Percentiles rank a stretch among this genome's conserved stretches.
These are phyloP conservation scores for Muschampia plurimacula DNA, from an alignment of 2,888 invertebrate genomes.

Conservation along the genomic window DNA sequence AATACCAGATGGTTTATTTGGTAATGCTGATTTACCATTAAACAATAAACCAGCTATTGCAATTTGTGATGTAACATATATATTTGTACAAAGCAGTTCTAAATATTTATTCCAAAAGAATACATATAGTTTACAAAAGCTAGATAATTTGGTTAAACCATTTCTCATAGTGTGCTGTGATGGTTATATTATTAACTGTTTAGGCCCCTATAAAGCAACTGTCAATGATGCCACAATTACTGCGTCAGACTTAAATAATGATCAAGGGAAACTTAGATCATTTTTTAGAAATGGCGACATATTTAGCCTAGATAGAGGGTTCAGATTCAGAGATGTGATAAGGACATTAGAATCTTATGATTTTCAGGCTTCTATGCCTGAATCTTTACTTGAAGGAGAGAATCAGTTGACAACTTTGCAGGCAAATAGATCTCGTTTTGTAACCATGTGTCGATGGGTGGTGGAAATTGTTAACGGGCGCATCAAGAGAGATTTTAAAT, in stretches of 20 bases:
- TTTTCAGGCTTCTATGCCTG: slow-evolving; percentile 36
- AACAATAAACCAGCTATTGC: slow-evolving; percentile 19
- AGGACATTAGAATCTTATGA: slow-evolving; percentile 13
- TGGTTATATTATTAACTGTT: slow-evolving; percentile 2
- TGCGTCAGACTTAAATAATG: neutral
- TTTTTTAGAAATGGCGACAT: slow-evolving; percentile 27
- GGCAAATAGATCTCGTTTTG: slow-evolving; percentile 39
- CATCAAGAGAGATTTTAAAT: slow-evolving; percentile 40
- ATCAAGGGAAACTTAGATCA: neutral
- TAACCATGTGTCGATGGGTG: slow-evolving; percentile 41
- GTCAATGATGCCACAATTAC: neutral
- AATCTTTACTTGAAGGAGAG: slow-evolving; percentile 35
- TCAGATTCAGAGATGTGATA: slow-evolving; percentile 15
- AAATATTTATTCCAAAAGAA: slow-evolving; percentile 25
- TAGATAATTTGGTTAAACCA: slow-evolving; percentile 10
- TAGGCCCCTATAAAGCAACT: slow-evolving; percentile 2
- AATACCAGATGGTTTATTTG: slow-evolving; percentile 24
- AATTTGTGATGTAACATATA: slow-evolving; percentile 33
- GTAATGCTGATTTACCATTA: neutral
- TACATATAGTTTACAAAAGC: slow-evolving; percentile 18
- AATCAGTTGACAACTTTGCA: slow-evolving; percentile 36
- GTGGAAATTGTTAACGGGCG: slow-evolving; percentile 34
- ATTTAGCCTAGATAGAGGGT: slow-evolving; percentile 26
- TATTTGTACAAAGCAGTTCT: slow-evolving; percentile 28
- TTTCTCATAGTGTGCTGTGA: slow-evolving; percentile 7